Base-by-base conservation (phyloP, 2,888 invertebrate species). In the Lissonota sp. region DNA sequence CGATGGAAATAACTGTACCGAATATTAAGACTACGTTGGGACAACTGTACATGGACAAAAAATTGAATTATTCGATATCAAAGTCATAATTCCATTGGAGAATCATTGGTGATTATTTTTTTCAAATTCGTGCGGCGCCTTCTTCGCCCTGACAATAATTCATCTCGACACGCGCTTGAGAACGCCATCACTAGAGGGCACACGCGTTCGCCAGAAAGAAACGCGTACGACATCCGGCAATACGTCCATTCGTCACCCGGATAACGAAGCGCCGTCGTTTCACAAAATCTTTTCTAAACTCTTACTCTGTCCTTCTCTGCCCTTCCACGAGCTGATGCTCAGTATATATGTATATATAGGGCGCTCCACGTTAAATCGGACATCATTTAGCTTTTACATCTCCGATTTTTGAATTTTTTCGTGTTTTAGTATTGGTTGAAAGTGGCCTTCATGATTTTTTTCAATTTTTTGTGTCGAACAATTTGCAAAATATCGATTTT, bases 231-330 rank as follows among this genome's bases (percentile, higher is more conserved):
- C 80, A 82, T 82, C 80, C 75, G 80, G 82, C 80, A 79, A 78
- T 78, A 79, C 78, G 69, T 71, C 84, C 58, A 82, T 80, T 84
- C 84, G 84, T 84, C 84, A 82, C 82, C 73, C 69, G 73, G 82
- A 80, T 84, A 84, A 84, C 84, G 82, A 84, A 82, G 53, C 16
- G 69, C 40, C 64, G 58, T 62, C 66, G 60, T 51, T 37, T 57
- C 72, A 67, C 67, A 75, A 67, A 55, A 72, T 62, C 51, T 73
- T 69, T 70, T 71, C 37, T 16, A 55, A 73, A 74, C 39, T 42
- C 26, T 26, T 26, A 53, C 58, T 58, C 44, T 40, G 58, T 74
- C 66, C 58, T 46, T 58, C 63, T 46, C 39, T 64, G 63, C 72
- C 75, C 71, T 62, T 76, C 46, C 58, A 40, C 46, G 39, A 40